Evolutionary conservation across 2,888 invertebrate species (phyloP).

Genomic region (Amphipoea oculea): DNA sequence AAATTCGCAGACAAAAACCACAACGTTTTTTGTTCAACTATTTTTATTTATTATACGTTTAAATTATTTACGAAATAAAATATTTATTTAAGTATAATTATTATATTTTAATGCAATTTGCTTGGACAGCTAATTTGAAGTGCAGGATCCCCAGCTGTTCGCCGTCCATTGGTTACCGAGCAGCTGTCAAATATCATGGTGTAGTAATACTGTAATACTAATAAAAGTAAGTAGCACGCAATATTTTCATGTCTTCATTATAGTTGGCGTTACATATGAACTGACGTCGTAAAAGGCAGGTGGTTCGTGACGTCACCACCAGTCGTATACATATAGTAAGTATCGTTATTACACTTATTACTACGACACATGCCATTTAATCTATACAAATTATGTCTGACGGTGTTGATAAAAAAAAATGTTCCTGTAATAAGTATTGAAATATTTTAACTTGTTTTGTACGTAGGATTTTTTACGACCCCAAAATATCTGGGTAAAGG

Average conservation of each 20-base stretch:
- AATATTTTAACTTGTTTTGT: not conserved
- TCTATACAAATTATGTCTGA: conserved; percentile 15
- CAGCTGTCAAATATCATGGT: conserved; percentile 51
- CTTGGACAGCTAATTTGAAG: conserved; percentile 18
- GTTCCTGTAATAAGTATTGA: not conserved
- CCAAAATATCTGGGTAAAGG: not conserved
- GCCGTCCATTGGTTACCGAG: conserved; percentile 23
- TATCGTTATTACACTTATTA: conserved; percentile 10
- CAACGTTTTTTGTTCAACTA: not conserved
- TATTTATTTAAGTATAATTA: conserved; percentile 32
- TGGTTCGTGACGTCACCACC: conserved; percentile 40
- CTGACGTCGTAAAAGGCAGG: conserved; percentile 47
- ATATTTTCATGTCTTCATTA: conserved; percentile 46
- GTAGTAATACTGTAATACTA: not conserved
- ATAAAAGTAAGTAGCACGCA: conserved; percentile 34
- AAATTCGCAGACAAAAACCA: not conserved
- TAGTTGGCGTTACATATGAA: conserved; percentile 19
- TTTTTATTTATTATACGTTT: not conserved
- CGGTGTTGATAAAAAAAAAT: conserved; percentile 3
- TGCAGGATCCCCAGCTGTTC: conserved; percentile 8
- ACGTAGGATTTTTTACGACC: not conserved
- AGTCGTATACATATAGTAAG: conserved; percentile 3
- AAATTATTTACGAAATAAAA: conserved; percentile 1
- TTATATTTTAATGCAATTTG: conserved; percentile 27
- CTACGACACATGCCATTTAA: conserved; percentile 19